These are phyloP conservation scores for Erythrocercus mccallii DNA, from an alignment of 2,113 vertebrate genomes.

Conservation along the genomic window DNA sequence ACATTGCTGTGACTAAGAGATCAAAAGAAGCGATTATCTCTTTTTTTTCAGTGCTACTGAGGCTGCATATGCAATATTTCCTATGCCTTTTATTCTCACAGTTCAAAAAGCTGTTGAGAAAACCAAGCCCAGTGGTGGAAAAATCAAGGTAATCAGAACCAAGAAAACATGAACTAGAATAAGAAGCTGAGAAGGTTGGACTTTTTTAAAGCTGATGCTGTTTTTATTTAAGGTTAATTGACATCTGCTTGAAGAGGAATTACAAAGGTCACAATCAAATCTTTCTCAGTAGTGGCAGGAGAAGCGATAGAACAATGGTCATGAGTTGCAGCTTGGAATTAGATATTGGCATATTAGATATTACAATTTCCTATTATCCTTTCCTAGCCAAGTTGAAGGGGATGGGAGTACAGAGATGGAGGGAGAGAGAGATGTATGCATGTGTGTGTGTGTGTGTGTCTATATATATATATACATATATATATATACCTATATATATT, in stretches of 20 bases:
- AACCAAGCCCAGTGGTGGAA: not conserved
- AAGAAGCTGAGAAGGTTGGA: not conserved
- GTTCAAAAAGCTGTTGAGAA: not conserved
- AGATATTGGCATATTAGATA: not conserved
- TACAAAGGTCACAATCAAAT: not conserved
- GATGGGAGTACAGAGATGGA: not conserved
- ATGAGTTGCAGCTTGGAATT: not conserved
- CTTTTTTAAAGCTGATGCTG: not conserved
- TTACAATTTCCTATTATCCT: not conserved
- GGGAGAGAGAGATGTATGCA: not conserved
- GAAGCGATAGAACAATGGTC: fast-evolving
- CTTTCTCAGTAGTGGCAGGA: not conserved
- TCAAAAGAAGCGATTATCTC: not conserved
- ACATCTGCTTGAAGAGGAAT: not conserved
- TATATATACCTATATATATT: too few relatives aligned
- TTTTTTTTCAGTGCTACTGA: not conserved
- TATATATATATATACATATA: not conserved
- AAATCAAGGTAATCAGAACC: not conserved
- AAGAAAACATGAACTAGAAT: not conserved
- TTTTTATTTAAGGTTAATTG: not conserved
- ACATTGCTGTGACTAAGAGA: not conserved
- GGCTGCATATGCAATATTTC: not conserved
- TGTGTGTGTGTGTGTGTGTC: too few relatives aligned
- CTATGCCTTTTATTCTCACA: not conserved
- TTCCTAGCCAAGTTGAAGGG: not conserved